Evolutionary conservation across 2,888 invertebrate genomes (phyloP).

Genomic region (Cerastoderma edule): DNA sequence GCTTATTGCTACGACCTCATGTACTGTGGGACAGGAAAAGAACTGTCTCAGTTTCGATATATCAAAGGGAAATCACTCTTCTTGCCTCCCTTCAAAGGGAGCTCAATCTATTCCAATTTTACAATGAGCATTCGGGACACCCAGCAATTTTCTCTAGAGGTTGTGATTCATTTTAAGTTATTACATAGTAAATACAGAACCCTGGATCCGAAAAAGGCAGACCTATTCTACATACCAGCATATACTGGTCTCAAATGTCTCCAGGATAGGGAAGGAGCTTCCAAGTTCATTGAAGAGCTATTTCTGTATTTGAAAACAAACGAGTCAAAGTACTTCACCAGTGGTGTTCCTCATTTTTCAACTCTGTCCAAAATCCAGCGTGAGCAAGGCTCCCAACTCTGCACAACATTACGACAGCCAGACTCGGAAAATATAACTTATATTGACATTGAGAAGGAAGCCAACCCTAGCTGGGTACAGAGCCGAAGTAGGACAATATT

Average conservation of each 20-base stretch:
- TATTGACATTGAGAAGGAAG: constrained; percentile 72
- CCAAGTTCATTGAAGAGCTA: constrained; percentile 39
- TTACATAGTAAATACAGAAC: constrained; percentile 66
- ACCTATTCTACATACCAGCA: constrained; percentile 71
- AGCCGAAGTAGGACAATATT: constrained; percentile 22
- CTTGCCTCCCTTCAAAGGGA: background rate
- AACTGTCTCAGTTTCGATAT: constrained; percentile 30
- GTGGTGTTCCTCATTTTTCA: constrained; percentile 71
- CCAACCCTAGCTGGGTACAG: constrained; percentile 30
- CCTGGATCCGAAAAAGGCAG: constrained; percentile 60
- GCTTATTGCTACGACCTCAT: constrained; percentile 45
- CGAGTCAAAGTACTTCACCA: constrained; percentile 42
- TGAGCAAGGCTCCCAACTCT: constrained; percentile 61
- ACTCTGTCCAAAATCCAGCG: constrained; percentile 72
- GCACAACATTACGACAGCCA: constrained; percentile 63
- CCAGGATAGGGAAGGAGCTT: constrained; percentile 29
- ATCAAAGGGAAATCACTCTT: constrained; percentile 24
- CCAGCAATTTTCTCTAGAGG: constrained; percentile 70
- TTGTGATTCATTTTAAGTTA: constrained; percentile 68
- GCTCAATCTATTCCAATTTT: constrained; percentile 8
- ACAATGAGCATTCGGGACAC: constrained; percentile 53
- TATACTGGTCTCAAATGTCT: constrained; percentile 64
- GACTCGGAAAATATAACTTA: constrained; percentile 59
- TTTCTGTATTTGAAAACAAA: constrained; percentile 50
- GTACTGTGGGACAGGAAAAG: constrained; percentile 51